phyloP scores from a whole-genome alignment of 2,797 vertebrate species.

The Paratrypauchen microcephalus region DNA sequence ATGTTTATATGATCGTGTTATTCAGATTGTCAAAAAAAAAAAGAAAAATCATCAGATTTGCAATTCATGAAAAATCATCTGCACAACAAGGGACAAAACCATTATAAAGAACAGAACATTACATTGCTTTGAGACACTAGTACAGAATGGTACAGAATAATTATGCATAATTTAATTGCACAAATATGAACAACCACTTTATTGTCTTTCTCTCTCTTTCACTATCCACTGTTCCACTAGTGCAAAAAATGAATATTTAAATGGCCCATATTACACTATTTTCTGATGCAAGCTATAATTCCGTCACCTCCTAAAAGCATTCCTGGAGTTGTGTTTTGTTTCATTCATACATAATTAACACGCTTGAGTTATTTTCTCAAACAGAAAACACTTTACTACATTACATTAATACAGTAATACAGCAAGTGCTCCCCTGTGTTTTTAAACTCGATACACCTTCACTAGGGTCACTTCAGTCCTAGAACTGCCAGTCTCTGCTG shows the following conservation, averaged over 20 bases:
- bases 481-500: too few relatives aligned
- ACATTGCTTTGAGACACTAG: neutral
- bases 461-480: too few relatives aligned
- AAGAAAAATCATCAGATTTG: neutral
- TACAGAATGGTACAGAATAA: neutral
- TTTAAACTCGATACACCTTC: too few relatives aligned
- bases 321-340: too few relatives aligned
- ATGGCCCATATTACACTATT: neutral
- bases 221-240: neutral
- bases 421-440: too few relatives aligned
- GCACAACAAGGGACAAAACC: neutral
- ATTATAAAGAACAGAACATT: neutral
- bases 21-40: neutral
- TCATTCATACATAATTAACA: too few relatives aligned
- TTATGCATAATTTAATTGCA: neutral
- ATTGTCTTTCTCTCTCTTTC: neutral
- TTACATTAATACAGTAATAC: too few relatives aligned
- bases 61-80: neutral
- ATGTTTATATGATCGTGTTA: neutral
- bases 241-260: constrained; percentile 10
- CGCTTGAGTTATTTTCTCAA: too few relatives aligned
- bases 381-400: too few relatives aligned
- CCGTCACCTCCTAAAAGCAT: too few relatives aligned
- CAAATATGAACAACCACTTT: neutral
- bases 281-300: too few relatives aligned